Evolutionary conservation across 2,113 vertebrate genomes (phyloP).

Genomic region (Callaeas wilsoni): DNA sequence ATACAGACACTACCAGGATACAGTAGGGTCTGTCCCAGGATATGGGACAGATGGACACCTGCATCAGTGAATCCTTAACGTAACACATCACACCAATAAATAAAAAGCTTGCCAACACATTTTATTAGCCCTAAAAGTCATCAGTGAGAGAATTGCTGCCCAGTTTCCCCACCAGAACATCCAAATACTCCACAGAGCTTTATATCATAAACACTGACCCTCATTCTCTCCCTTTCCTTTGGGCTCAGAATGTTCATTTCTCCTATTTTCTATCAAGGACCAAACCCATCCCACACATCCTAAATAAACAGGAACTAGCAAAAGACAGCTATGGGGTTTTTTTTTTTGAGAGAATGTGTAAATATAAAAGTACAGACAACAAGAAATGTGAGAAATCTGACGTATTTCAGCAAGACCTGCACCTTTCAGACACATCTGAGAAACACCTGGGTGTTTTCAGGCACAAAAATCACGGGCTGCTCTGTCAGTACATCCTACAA

Average conservation of each 20-base stretch:
- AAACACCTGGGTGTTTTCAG: not conserved
- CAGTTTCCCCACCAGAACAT: not conserved
- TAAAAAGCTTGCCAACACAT: not conserved
- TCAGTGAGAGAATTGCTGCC: rapidly evolving
- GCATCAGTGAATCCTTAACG: not conserved
- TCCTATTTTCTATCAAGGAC: not conserved
- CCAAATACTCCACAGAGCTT: not conserved
- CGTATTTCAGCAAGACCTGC: not conserved
- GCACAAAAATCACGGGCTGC: not conserved
- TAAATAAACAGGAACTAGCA: not conserved
- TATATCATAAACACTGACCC: rapidly evolving
- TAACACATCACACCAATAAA: not conserved
- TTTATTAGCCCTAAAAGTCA: not conserved
- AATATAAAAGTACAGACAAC: not conserved
- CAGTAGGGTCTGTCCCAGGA: no score
- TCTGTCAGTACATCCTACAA: not conserved
- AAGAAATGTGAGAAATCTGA: not conserved
- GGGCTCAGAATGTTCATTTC: not conserved
- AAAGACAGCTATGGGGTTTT: not conserved
- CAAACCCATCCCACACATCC: not conserved
- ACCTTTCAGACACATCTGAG: not conserved
- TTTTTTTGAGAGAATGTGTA: not conserved
- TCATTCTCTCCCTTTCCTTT: no score
- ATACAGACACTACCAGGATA: not conserved
- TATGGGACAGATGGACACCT: rapidly evolving